These are phyloP conservation scores for Ctenoplectra terminalis DNA, from an alignment of 1,140 invertebrate species.

Conservation along the genomic window DNA sequence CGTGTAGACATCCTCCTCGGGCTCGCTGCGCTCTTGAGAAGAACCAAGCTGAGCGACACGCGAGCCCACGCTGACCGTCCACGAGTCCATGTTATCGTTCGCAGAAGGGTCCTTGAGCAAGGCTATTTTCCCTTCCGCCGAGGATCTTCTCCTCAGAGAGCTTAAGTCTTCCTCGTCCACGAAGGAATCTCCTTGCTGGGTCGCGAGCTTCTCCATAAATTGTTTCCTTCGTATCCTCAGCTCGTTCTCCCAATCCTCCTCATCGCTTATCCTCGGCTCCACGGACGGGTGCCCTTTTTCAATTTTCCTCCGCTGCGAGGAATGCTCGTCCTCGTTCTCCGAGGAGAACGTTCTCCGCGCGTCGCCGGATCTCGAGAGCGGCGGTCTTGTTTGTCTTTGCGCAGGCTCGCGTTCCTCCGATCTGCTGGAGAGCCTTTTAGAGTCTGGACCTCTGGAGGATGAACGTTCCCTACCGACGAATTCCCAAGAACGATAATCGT, in stretches of 20 bases:
- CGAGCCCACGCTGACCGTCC: conserved; percentile 77
- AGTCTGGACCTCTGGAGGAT: conserved; percentile 58
- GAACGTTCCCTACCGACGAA: conserved; percentile 69
- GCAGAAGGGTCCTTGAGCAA: conserved; percentile 75
- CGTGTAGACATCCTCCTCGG: conserved; percentile 74
- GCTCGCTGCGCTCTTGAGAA: conserved; percentile 77
- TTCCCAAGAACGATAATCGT: conserved; percentile 73
- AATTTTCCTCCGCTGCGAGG: not conserved
- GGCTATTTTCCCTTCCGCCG: conserved; percentile 79
- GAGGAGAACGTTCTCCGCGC: conserved; percentile 68
- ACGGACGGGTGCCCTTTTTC: conserved; percentile 46
- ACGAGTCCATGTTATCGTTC: conserved; percentile 77
- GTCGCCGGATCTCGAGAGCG: conserved; percentile 60
- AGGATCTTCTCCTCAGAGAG: conserved; percentile 76
- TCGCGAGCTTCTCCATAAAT: conserved; percentile 63
- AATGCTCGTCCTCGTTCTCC: conserved; percentile 74
- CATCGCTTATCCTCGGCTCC: conserved; percentile 73
- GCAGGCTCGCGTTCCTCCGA: conserved; percentile 61
- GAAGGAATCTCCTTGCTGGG: conserved; percentile 53
- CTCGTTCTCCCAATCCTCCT: conserved; percentile 80
- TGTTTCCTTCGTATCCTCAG: conserved; percentile 73
- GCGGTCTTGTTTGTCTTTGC: conserved; percentile 52
- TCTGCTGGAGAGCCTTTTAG: conserved; percentile 11
- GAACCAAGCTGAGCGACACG: conserved; percentile 70
- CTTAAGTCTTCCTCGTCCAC: conserved; percentile 63